phyloP scores from a whole-genome alignment of 1,140 invertebrate genomes.

The Calliopsis andreniformis region DNA sequence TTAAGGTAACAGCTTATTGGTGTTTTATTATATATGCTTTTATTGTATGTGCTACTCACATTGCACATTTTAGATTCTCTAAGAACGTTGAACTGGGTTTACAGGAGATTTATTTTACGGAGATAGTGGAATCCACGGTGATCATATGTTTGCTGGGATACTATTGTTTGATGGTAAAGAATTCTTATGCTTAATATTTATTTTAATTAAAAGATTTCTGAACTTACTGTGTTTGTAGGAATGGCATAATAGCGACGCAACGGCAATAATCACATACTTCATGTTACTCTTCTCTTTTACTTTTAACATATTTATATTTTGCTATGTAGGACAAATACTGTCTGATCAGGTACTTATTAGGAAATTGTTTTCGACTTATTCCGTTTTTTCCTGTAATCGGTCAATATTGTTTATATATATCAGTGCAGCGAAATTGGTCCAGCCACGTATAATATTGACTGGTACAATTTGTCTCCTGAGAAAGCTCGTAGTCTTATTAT shows the following conservation, averaged over 20 bases:
- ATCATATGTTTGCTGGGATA: constrained; percentile 56
- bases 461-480: constrained; percentile 46
- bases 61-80: constrained; percentile 48
- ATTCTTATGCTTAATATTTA: neutral
- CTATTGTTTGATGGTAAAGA: constrained; percentile 51
- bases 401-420: neutral
- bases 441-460: constrained; percentile 37
- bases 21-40: neutral
- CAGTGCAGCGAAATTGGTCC: constrained; percentile 49
- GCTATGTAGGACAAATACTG: constrained; percentile 69
- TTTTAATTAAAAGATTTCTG: no score
- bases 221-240: constrained; percentile 34
- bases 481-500: constrained; percentile 33
- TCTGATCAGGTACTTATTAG: constrained; percentile 60
- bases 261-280: constrained; percentile 55
- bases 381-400: neutral
- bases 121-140: constrained; percentile 36
- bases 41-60: neutral
- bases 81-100: constrained; percentile 16
- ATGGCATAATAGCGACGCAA: constrained; percentile 56
- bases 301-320: constrained; percentile 70
- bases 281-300: constrained; percentile 61
- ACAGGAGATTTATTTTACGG: constrained; percentile 37
- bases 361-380: neutral
- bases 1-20: constrained; percentile 30